These are phyloP conservation scores for Neodiprion virginianus DNA, from an alignment of 1,140 invertebrate species.

Conservation along the genomic window DNA sequence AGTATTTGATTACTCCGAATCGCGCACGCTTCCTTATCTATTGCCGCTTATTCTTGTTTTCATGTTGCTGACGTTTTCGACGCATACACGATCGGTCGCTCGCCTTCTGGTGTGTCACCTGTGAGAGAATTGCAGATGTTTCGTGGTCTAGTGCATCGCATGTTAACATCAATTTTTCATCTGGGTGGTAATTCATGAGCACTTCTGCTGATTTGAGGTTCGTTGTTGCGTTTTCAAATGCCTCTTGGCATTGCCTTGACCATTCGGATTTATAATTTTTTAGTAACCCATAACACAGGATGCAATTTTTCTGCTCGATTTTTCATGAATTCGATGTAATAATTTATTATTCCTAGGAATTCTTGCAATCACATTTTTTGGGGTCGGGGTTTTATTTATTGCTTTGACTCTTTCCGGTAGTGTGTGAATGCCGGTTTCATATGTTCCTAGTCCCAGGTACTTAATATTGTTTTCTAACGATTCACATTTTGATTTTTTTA, in stretches of 20 bases:
- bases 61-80: slow-evolving; percentile 35
- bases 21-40: slow-evolving; percentile 60
- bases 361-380: slow-evolving; percentile 46
- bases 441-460: slow-evolving; percentile 49
- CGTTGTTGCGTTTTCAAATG: slow-evolving; percentile 22
- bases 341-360: slow-evolving; percentile 46
- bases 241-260: slow-evolving; percentile 20
- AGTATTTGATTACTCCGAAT: slow-evolving; percentile 60
- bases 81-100: slow-evolving; percentile 31
- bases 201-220: slow-evolving; percentile 11
- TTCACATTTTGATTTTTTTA: slow-evolving; percentile 48
- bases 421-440: slow-evolving; percentile 42
- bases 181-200: slow-evolving; percentile 31
- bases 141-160: slow-evolving; percentile 29
- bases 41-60: slow-evolving; percentile 55
- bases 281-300: slow-evolving; percentile 29
- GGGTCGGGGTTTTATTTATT: slow-evolving; percentile 42
- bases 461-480: slow-evolving; percentile 39
- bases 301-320: slow-evolving; percentile 30
- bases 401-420: slow-evolving; percentile 50
- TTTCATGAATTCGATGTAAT: slow-evolving; percentile 46
- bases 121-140: slow-evolving; percentile 25
- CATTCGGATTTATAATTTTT: slow-evolving; percentile 30
- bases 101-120: slow-evolving; percentile 10
- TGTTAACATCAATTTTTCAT: slow-evolving; percentile 24